Base-by-base conservation (phyloP, 2,113 vertebrate species). In the Ciconia boyciana region DNA sequence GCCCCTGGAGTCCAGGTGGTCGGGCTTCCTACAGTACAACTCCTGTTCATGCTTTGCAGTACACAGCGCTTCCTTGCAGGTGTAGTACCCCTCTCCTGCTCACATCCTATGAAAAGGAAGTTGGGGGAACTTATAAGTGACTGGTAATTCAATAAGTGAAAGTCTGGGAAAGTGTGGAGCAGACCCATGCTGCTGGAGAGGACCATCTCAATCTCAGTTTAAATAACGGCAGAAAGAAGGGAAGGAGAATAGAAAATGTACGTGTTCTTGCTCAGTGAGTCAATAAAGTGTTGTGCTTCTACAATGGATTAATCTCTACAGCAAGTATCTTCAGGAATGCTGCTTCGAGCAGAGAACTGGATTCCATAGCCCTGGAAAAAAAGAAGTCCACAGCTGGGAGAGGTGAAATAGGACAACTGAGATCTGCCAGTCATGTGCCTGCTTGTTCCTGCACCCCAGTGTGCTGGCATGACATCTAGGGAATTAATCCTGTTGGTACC, bases 241-340 rank as follows among this genome's bases (percentile, higher is more conserved):
- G 69, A 79, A 94, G 55, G 41, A 75, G 66, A 58, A 24, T 2
- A 94, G 74, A 92, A 89, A 61, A 43, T 2, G 12, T 5, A 4
- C 1, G 3, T 64, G 36, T 29, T 90, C 52, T 75, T 57, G 28
- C 70, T 84, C 4, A 4, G 32, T 29, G 36, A 82, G 55, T 87
- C 11, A 10, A 4, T 82, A 44, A 75, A 34, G 52, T 46, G 4
- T 49, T 46, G 62, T 78, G 48, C 70, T 87, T 85, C 78, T 77
- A 36, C 43, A 36, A 0, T 32, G 74, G 81, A 82, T 79, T 91
- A 25, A 80, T 46, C 13, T 82, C 57, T 44, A 70, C 66, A 90
- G 62, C 66, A 80, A 36, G 12, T 66, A 72, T 54, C 78, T 94
- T 90, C 81, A 78, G 75, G 75, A 93, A 88, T 11, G 32, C 70